These are phyloP conservation scores for Chrysolina haemoptera DNA, from an alignment of 2,888 invertebrate species.

Conservation along the genomic window DNA sequence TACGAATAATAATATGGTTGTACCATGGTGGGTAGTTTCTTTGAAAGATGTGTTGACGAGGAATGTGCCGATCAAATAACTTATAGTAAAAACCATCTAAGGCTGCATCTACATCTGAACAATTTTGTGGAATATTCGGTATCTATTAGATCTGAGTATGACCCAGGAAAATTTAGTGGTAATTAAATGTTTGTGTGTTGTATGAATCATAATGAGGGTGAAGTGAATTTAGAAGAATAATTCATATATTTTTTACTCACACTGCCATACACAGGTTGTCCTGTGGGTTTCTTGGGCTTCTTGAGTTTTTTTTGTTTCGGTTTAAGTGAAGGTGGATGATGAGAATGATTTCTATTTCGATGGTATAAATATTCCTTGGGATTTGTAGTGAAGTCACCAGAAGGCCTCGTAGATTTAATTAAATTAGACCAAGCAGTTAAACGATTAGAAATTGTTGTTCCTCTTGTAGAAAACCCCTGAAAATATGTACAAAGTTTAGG, in stretches of 20 bases:
- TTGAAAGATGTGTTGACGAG: too few relatives aligned
- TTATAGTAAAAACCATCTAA: too few relatives aligned
- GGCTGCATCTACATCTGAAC: too few relatives aligned
- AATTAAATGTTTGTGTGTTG: too few relatives aligned
- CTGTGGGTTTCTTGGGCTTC: slow-evolving; percentile 49
- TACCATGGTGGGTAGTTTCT: too few relatives aligned
- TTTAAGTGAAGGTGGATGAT: slow-evolving; percentile 32
- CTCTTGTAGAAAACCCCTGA: slow-evolving; percentile 92
- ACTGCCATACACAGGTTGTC: slow-evolving; percentile 54
- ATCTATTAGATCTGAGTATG: too few relatives aligned
- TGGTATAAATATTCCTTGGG: slow-evolving; percentile 75
- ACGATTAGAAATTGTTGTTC: slow-evolving; percentile 86
- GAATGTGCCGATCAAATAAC: too few relatives aligned
- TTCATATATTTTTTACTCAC: slow-evolving; percentile 39
- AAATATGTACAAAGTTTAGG: too few relatives aligned
- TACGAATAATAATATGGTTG: too few relatives aligned
- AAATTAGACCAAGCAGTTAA: slow-evolving; percentile 90
- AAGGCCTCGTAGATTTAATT: slow-evolving; percentile 80
- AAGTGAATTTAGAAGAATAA: neutral
- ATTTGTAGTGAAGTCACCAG: slow-evolving; percentile 80
- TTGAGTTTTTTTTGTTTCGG: slow-evolving; percentile 35
- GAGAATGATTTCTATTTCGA: slow-evolving; percentile 45
- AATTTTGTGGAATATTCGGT: too few relatives aligned
- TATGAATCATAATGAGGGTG: too few relatives aligned
- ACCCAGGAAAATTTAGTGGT: too few relatives aligned